phyloP scores from a whole-genome alignment of 2,113 vertebrate genomes.

The Indri indri region DNA sequence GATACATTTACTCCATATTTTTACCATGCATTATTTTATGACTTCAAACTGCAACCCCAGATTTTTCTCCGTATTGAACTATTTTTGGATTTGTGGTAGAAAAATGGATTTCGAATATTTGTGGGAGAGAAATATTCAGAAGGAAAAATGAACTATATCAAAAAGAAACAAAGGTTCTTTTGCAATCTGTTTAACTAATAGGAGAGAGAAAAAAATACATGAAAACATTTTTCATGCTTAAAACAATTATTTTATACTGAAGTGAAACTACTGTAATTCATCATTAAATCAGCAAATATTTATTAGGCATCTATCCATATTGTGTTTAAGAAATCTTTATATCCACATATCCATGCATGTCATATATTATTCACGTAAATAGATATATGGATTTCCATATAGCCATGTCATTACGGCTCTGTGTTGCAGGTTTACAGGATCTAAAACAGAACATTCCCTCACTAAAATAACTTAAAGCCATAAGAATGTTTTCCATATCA shows the following conservation, averaged over 20 bases:
- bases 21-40: conserved; percentile 15
- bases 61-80: neutral
- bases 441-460: neutral
- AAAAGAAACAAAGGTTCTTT: neutral
- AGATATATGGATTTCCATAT: neutral
- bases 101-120: conserved; percentile 34
- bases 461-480: neutral
- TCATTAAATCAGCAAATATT: neutral
- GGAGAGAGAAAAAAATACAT: neutral
- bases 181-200: neutral
- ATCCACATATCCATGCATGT: neutral
- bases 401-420: neutral
- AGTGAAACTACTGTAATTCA: neutral
- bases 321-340: neutral
- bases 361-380: neutral
- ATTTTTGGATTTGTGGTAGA: conserved; percentile 22
- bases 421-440: neutral
- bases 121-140: neutral
- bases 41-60: neutral
- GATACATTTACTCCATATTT: conserved; percentile 3
- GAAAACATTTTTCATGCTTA: neutral
- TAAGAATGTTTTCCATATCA: neutral
- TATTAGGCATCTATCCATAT: neutral
- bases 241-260: neutral
- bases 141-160: neutral